Evolutionary conservation across 1,140 invertebrate species (phyloP).

Genomic region (Elymnias hypermnestra): DNA sequence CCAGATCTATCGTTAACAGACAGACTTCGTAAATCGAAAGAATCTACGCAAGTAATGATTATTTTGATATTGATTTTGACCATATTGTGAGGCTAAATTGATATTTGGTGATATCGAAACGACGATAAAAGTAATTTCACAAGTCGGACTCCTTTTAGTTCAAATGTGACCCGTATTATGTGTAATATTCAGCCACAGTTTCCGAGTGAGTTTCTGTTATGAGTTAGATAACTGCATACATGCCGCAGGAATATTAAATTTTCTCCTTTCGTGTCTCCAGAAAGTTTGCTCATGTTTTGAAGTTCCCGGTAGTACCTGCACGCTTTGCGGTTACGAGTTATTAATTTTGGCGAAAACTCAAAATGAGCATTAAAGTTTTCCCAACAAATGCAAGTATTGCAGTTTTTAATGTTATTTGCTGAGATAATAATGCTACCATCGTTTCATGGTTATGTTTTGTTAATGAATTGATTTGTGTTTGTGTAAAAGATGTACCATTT

Average conservation of each 20-base stretch:
- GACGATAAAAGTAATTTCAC: neutral
- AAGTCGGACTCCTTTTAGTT: slow-evolving; percentile 1
- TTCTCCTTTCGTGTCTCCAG: slow-evolving; percentile 53
- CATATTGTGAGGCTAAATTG: neutral
- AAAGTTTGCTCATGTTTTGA: slow-evolving; percentile 51
- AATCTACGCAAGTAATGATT: too few species aligned
- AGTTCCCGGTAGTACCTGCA: slow-evolving; percentile 51
- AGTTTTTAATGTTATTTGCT: neutral
- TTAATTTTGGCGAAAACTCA: slow-evolving; percentile 56
- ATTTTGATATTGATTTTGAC: too few species aligned
- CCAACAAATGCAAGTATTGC: slow-evolving; percentile 19
- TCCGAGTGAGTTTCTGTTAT: slow-evolving; percentile 11
- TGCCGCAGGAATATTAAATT: slow-evolving; percentile 58
- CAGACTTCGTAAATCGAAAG: too few species aligned
- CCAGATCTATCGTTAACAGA: too few species aligned
- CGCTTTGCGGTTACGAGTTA: slow-evolving; percentile 34
- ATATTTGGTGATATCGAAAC: neutral
- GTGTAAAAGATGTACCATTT: too few species aligned
- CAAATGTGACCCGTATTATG: slow-evolving; percentile 9
- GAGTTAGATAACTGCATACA: slow-evolving; percentile 32
- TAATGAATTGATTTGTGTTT: too few species aligned
- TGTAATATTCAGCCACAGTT: slow-evolving; percentile 14
- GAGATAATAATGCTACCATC: too few species aligned
- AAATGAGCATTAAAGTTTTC: slow-evolving; percentile 34
- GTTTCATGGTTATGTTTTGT: too few species aligned